Percentiles rank a stretch among this genome's conserved stretches.
These are phyloP conservation scores for Stegana nigrithorax DNA, from an alignment of 2,888 invertebrate genomes.

Conservation along the genomic window DNA sequence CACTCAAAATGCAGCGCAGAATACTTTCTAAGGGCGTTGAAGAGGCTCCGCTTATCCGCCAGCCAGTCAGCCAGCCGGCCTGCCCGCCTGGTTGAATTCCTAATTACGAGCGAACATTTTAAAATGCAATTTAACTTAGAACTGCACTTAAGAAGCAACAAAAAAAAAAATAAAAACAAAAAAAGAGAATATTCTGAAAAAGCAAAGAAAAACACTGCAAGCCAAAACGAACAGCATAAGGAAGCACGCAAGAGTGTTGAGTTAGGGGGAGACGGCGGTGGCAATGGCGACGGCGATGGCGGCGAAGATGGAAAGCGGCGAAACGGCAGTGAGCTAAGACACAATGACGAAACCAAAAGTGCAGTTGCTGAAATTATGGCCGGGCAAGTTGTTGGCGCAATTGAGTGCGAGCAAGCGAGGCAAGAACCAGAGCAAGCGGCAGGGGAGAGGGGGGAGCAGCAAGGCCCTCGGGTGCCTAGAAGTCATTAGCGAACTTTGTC, in stretches of 20 bases:
- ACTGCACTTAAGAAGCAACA: conserved; percentile 55
- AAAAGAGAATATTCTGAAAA: neutral
- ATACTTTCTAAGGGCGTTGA: neutral
- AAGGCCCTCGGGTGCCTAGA: conserved; percentile 1
- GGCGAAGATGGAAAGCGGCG: no score
- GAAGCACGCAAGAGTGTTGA: neutral
- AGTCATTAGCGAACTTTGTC: conserved; percentile 29
- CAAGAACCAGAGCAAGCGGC: no score
- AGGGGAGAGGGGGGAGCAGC: neutral
- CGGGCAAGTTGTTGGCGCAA: neutral
- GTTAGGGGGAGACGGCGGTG: no score
- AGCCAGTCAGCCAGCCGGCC: neutral
- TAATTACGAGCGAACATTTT: conserved; percentile 61
- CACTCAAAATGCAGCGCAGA: neutral
- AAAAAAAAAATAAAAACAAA: neutral
- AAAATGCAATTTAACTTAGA: conserved; percentile 63
- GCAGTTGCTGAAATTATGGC: neutral
- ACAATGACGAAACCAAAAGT: conserved; percentile 14
- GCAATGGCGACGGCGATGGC: conserved; percentile 45
- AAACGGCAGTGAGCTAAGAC: no score
- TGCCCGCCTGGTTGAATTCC: conserved; percentile 58
- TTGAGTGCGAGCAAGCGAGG: no score
- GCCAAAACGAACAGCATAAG: neutral
- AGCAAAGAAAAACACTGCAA: conserved; percentile 15
- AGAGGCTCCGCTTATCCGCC: neutral